A percentile compares a stretch with the other conserved stretches of the same genome.
Conservation (phyloP, 64 coral and sea anemone species). For the Dendronephthya gigantea region DNA sequence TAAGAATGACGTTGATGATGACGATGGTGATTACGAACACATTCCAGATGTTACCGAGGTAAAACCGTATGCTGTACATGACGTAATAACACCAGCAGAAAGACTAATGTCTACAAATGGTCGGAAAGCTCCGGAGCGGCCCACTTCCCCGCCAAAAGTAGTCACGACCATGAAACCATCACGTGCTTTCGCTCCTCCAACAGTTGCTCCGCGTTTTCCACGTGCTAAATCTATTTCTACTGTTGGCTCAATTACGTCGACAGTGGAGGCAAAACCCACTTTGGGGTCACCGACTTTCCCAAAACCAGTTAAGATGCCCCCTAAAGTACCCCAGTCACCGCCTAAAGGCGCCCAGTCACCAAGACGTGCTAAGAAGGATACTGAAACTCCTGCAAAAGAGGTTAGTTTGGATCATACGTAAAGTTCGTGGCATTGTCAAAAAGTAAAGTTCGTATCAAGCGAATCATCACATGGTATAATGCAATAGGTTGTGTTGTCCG, state of each 20-base stretch:
- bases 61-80: neutral
- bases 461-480: no score
- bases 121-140: neutral
- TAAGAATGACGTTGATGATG: neutral
- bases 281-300: neutral
- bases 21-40: neutral
- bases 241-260: neutral
- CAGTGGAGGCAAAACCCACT: neutral
- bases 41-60: neutral
- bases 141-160: neutral
- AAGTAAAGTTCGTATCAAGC: no score
- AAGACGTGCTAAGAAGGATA: neutral
- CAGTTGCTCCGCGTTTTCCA: neutral
- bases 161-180: neutral
- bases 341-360: neutral
- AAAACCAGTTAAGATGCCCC: neutral
- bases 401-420: neutral
- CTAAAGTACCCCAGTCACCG: neutral
- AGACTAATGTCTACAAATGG: neutral
- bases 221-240: neutral
- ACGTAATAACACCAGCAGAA: neutral
- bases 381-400: neutral
- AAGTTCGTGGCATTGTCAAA: neutral
- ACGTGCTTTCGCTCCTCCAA: neutral
- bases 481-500: no score